Percentiles rank a stretch among this genome's conserved stretches.
Evolutionary conservation across 2,888 invertebrate species (phyloP).

Genomic region (Scelioninae gen. 2): DNA sequence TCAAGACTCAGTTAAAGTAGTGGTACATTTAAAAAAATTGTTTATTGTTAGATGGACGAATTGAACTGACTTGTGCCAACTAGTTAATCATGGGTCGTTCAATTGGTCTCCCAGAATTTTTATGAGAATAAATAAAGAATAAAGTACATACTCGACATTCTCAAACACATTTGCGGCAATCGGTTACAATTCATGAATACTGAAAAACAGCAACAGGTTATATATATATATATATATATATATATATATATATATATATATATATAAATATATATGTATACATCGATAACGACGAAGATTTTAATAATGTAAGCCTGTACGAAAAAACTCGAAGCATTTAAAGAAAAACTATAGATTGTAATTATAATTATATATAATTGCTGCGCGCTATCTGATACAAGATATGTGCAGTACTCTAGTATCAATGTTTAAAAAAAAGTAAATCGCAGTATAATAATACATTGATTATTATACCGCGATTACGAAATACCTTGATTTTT

Average conservation of each 20-base stretch:
- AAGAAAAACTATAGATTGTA: constrained; percentile 56
- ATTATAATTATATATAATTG: constrained; percentile 48
- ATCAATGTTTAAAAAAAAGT: constrained; percentile 36
- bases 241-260: constrained; percentile 16
- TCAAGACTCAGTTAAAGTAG: constrained; percentile 92
- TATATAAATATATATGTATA: constrained; percentile 24
- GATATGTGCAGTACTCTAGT: constrained; percentile 37
- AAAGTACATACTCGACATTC: constrained; percentile 25
- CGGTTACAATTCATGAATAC: not conserved
- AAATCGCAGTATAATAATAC: constrained; percentile 50
- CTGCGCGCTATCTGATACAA: constrained; percentile 34
- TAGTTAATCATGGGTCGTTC: constrained; percentile 21
- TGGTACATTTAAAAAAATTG: constrained; percentile 32
- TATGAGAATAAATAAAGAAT: constrained; percentile 17
- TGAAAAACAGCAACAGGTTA: constrained; percentile 8
- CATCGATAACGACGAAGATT: constrained; percentile 41
- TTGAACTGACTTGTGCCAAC: constrained; percentile 35
- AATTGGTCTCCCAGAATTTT: constrained; percentile 27
- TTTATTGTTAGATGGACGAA: constrained; percentile 33
- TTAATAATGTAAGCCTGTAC: constrained; percentile 41
- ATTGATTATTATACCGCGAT: constrained; percentile 42
- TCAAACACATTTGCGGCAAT: constrained; percentile 1
- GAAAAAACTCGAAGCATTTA: constrained; percentile 57
- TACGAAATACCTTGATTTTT: constrained; percentile 12
- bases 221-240: constrained; percentile 21